These are phyloP conservation scores for Sebastes elongatus DNA, from an alignment of 2,797 vertebrate species.

Conservation along the genomic window DNA sequence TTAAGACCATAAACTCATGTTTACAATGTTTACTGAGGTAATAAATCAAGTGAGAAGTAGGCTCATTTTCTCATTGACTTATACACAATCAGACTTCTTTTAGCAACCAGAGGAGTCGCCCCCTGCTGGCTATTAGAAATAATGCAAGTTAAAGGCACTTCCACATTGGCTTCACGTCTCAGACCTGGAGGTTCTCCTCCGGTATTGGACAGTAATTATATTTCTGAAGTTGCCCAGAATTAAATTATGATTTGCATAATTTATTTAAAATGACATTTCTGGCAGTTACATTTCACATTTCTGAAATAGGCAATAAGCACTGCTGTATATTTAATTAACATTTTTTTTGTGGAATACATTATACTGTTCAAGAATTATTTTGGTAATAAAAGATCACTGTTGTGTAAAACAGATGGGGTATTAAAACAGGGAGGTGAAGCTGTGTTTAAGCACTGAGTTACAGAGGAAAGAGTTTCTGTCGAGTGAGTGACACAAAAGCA, in stretches of 20 bases:
- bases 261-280: background rate
- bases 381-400: background rate
- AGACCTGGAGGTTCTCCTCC: too few species aligned
- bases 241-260: background rate
- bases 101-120: too few species aligned
- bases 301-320: background rate
- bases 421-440: conserved; percentile 42
- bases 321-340: background rate
- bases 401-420: conserved; percentile 6
- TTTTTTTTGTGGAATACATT: background rate
- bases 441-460: conserved; percentile 54
- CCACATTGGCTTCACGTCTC: too few species aligned
- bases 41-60: too few species aligned
- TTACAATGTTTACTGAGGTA: too few species aligned
- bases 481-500: conserved; percentile 73
- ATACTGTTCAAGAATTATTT: background rate
- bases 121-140: too few species aligned
- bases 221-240: background rate
- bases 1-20: too few species aligned
- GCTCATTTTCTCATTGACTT: too few species aligned
- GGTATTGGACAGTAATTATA: background rate
- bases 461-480: conserved; percentile 61
- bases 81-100: too few species aligned
- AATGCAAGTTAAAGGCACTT: too few species aligned
- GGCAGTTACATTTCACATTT: background rate